phyloP scores from a whole-genome alignment of 2,888 invertebrate species.

The Pristionchus japonicus region DNA sequence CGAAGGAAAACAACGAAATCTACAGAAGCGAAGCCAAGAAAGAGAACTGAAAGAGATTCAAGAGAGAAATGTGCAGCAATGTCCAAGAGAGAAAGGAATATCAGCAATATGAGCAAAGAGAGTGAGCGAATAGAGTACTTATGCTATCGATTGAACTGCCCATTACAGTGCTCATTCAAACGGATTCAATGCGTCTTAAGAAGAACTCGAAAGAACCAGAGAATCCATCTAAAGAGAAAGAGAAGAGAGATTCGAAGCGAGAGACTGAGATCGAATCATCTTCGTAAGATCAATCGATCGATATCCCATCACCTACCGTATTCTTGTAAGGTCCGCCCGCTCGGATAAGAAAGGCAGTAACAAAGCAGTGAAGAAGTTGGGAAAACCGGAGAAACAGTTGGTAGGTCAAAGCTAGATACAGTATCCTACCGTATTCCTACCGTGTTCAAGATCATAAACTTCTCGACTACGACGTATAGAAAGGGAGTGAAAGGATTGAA shows the following conservation, averaged over 20 bases:
- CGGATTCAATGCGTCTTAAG: neutral
- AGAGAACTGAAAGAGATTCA: neutral
- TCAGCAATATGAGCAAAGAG: conserved; percentile 21
- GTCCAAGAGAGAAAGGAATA: conserved; percentile 16
- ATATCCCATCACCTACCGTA: neutral
- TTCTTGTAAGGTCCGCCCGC: neutral
- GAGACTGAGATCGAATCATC: neutral
- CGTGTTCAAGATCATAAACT: neutral
- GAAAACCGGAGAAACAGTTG: conserved; percentile 13
- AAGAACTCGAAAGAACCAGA: too few relatives aligned
- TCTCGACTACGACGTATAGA: conserved; percentile 9
- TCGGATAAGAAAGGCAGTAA: conserved; percentile 19
- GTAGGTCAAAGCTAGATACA: neutral
- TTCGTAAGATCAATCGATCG: conserved; percentile 16
- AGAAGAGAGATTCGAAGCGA: neutral
- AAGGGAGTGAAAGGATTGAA: conserved; percentile 41
- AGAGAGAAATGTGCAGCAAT: conserved; percentile 12
- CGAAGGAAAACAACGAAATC: neutral
- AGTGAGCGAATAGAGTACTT: neutral
- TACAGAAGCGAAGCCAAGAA: neutral
- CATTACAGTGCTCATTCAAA: neutral
- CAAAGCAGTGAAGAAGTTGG: conserved; percentile 6
- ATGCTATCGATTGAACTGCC: neutral
- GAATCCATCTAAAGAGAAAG: conserved; percentile 5
- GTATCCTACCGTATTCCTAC: neutral